Conservation (phyloP, 2,888 invertebrate species). For the Philonicus albiceps region DNA sequence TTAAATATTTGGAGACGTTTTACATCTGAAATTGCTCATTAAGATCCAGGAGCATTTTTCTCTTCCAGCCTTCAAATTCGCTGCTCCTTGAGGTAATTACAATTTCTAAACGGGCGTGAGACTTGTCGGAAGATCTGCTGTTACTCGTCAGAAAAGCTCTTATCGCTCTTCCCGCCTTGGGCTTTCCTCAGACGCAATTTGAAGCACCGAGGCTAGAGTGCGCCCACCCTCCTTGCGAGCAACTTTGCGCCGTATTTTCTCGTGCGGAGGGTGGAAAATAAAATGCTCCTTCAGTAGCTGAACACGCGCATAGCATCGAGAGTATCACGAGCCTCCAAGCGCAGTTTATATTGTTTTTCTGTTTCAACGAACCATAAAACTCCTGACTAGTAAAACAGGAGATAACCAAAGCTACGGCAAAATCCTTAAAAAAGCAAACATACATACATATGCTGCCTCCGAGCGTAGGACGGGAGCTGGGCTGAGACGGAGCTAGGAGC, state of each 20-base stretch:
- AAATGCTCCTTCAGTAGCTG: background rate
- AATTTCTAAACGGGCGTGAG: constrained; percentile 1
- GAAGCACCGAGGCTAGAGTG: background rate
- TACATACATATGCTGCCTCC: background rate
- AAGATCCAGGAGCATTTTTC: background rate
- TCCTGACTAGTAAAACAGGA: background rate
- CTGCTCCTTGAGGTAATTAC: background rate
- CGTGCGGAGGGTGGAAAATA: background rate
- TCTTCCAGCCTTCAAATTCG: background rate
- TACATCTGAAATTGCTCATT: background rate
- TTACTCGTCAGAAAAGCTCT: background rate
- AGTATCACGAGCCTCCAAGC: background rate
- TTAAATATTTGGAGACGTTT: background rate
- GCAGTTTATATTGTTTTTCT: constrained; percentile 9
- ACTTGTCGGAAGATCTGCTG: background rate
- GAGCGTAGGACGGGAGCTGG: background rate
- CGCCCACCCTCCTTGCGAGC: background rate
- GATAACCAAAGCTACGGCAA: constrained; percentile 15
- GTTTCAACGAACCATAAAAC: constrained; percentile 23
- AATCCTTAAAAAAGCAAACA: background rate
- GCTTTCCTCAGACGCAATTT: background rate
- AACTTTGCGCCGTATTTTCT: background rate
- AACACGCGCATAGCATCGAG: background rate
- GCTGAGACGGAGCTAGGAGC: background rate
- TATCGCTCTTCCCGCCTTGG: background rate